Conservation (phyloP, 2,888 invertebrate genomes). For the Tridacna gigas region DNA sequence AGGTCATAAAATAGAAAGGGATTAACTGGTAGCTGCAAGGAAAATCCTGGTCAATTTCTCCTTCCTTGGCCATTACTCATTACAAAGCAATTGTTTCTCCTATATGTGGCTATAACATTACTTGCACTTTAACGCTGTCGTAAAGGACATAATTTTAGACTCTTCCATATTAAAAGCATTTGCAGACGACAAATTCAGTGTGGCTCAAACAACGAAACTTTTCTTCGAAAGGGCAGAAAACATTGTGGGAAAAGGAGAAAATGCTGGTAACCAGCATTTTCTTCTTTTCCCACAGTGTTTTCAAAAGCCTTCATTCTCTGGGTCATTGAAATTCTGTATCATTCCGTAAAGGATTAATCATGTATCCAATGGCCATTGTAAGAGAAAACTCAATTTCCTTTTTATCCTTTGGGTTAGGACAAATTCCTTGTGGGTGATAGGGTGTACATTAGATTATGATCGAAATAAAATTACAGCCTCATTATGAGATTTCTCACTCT, state of each 20-base stretch:
- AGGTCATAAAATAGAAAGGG: neutral
- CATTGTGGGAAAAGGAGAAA: no score
- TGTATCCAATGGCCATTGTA: slow-evolving; percentile 37
- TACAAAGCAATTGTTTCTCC: slow-evolving; percentile 28
- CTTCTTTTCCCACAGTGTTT: no score
- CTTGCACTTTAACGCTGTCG: neutral
- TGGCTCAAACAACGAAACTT: no score
- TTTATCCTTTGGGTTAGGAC: slow-evolving; percentile 19
- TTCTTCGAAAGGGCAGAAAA: no score
- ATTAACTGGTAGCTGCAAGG: slow-evolving; percentile 19
- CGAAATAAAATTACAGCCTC: slow-evolving; percentile 21
- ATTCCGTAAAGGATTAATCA: neutral
- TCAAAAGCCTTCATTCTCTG: no score
- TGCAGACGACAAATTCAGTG: no score
- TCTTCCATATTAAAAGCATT: no score
- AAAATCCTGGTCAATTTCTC: slow-evolving; percentile 23
- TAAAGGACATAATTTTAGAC: no score
- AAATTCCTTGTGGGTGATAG: slow-evolving; percentile 22
- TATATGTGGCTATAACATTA: slow-evolving; percentile 26
- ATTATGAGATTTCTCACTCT: slow-evolving; percentile 19
- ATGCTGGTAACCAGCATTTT: no score
- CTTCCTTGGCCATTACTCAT: slow-evolving; percentile 20
- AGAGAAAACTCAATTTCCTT: slow-evolving; percentile 43
- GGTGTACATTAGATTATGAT: slow-evolving; percentile 20
- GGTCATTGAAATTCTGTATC: no score